These are phyloP conservation scores for Eupristina koningsbergeri DNA, from an alignment of 1,140 invertebrate species.

Conservation along the genomic window DNA sequence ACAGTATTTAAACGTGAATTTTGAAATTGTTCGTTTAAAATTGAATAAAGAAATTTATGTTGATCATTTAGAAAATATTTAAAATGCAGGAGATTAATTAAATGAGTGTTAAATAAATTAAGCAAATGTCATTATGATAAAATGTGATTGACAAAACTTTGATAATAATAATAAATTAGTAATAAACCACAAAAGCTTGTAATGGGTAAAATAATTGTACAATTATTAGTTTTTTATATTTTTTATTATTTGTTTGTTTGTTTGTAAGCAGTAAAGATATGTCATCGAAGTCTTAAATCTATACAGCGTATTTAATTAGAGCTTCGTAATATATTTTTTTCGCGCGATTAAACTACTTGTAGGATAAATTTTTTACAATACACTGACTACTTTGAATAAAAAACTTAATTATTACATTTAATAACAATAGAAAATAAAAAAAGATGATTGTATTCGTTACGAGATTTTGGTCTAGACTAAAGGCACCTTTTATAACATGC, in stretches of 20 bases:
- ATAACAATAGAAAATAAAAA: conserved; percentile 49
- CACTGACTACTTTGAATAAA: conserved; percentile 44
- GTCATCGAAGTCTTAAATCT: conserved; percentile 42
- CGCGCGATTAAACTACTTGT: conserved; percentile 29
- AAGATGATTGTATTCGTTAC: conserved; percentile 51
- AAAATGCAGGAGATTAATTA: too few relatives aligned
- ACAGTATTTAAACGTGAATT: too few relatives aligned
- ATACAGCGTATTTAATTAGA: conserved; percentile 29
- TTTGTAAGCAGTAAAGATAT: conserved; percentile 51
- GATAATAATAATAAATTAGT: too few relatives aligned
- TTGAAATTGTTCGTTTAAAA: too few relatives aligned
- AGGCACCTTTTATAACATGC: conserved; percentile 49
- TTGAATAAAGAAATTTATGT: too few relatives aligned
- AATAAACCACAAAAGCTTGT: too few relatives aligned
- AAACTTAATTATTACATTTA: conserved; percentile 44
- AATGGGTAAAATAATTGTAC: not conserved
- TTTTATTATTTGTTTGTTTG: conserved; percentile 47
- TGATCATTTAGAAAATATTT: too few relatives aligned
- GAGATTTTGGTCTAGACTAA: conserved; percentile 51
- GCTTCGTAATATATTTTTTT: conserved; percentile 17
- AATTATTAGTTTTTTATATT: conserved; percentile 15
- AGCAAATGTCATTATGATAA: too few relatives aligned
- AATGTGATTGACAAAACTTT: too few relatives aligned
- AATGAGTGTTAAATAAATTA: too few relatives aligned
- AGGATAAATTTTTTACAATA: conserved; percentile 36